Conservation (phyloP, 35 echinoderm and acorn worm genomes). For the Holothuria glaberrima region DNA sequence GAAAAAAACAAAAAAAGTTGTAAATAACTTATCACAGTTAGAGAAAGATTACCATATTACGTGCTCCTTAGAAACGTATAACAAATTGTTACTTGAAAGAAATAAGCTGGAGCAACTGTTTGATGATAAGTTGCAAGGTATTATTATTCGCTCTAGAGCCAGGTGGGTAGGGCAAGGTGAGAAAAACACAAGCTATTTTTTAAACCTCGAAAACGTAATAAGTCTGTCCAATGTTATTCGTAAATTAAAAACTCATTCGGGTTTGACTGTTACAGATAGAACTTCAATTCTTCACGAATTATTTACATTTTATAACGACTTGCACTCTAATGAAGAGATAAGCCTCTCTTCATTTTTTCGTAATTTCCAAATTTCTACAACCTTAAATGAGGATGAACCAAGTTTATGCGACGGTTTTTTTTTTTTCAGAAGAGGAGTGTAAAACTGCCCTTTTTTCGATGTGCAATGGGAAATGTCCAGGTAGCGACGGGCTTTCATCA, state of each 20-base stretch:
- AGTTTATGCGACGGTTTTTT: background rate
- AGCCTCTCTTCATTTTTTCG: background rate
- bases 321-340: background rate
- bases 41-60: background rate
- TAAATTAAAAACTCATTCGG: background rate
- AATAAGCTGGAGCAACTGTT: background rate
- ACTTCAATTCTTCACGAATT: constrained; percentile 5
- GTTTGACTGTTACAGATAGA: background rate
- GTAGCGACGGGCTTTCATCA: background rate
- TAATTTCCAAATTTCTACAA: background rate
- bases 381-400: background rate
- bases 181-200: background rate
- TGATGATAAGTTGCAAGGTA: constrained; percentile 1
- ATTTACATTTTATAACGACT: background rate
- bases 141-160: constrained; percentile 23
- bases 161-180: constrained; percentile 13
- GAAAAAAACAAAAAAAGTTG: background rate
- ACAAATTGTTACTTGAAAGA: background rate
- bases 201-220: background rate
- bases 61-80: background rate
- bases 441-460: background rate
- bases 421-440: background rate
- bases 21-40: background rate
- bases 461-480: background rate
- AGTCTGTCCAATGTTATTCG: background rate